Percentiles rank a stretch among this genome's conserved stretches.
These are phyloP conservation scores for Hippolais icterina DNA, from an alignment of 2,113 vertebrate genomes.

Conservation along the genomic window DNA sequence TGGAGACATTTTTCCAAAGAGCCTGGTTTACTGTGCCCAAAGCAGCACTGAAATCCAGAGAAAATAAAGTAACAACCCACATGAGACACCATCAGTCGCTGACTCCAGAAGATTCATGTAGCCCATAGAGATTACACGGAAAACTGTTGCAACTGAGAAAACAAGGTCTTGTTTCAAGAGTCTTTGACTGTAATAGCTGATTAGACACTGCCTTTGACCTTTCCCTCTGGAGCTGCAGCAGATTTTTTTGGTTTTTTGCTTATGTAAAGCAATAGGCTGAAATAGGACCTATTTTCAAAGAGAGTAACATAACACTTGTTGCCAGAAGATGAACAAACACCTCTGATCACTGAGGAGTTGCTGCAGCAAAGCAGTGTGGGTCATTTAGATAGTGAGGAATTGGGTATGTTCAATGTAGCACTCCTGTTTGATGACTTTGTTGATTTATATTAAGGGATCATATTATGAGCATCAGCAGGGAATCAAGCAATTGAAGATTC, in stretches of 20 bases:
- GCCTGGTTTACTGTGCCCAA: not conserved
- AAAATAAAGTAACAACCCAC: constrained; percentile 10
- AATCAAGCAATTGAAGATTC: not conserved
- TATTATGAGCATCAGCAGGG: not conserved
- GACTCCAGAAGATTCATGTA: not conserved
- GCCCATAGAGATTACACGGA: not conserved
- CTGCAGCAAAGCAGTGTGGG: not conserved
- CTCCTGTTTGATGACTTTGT: not conserved
- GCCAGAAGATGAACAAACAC: constrained; percentile 41
- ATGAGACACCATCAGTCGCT: not conserved
- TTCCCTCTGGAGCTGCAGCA: not conserved
- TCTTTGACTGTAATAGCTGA: not conserved
- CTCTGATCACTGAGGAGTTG: not conserved
- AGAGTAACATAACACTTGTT: not conserved
- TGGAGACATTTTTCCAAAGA: not conserved
- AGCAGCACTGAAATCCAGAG: not conserved
- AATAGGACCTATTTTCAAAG: constrained; percentile 44
- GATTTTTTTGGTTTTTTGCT: not conserved
- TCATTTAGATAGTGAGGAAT: not conserved
- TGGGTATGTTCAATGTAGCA: not conserved
- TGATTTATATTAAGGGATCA: not conserved
- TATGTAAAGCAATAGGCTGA: constrained; percentile 23
- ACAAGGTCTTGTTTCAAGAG: constrained; percentile 28
- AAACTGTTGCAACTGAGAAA: constrained; percentile 52
- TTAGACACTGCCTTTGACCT: not conserved